Percentiles rank a stretch among this genome's conserved stretches.
phyloP scores from a whole-genome alignment of 1,140 invertebrate genomes.

The Euglossa dilemma region DNA sequence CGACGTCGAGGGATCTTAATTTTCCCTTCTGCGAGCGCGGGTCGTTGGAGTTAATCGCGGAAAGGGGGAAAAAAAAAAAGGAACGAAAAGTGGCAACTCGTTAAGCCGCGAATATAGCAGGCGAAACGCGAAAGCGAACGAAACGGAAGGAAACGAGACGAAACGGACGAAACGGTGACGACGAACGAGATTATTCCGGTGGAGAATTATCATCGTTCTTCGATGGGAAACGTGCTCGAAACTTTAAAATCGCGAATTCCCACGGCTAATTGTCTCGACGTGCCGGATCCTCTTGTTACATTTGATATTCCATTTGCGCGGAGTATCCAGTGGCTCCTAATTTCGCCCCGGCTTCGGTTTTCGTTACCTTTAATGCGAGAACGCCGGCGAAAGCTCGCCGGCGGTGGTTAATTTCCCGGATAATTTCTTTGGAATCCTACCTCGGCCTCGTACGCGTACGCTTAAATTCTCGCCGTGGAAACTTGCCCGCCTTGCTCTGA shows the following conservation, averaged over 20 bases:
- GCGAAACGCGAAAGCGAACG: not conserved
- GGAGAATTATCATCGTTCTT: not conserved
- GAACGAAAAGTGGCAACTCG: not conserved
- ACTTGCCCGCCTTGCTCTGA: slow-evolving; percentile 16
- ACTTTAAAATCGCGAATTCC: not conserved
- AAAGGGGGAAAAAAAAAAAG: not conserved
- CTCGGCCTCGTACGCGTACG: not conserved
- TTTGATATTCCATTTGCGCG: slow-evolving; percentile 2
- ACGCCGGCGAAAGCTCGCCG: not conserved
- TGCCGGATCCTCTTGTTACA: not conserved
- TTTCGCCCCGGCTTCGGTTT: not conserved
- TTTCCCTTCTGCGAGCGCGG: not conserved
- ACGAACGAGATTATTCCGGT: not conserved
- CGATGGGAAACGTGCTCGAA: not conserved
- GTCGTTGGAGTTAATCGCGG: not conserved
- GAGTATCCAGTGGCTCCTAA: not conserved
- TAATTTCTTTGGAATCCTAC: not conserved
- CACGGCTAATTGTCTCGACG: not conserved
- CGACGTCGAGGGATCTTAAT: slow-evolving; percentile 3
- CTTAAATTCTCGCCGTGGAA: slow-evolving; percentile 25
- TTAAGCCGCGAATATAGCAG: not conserved
- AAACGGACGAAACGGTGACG: no score
- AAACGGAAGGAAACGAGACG: no score
- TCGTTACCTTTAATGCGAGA: slow-evolving; percentile 18
- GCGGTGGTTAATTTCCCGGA: slow-evolving; percentile 31